A percentile compares a stretch with the other conserved stretches of the same genome.
Conservation (phyloP, 37 sponge, comb jelly and placozoan species). For the Ianthella basta region DNA sequence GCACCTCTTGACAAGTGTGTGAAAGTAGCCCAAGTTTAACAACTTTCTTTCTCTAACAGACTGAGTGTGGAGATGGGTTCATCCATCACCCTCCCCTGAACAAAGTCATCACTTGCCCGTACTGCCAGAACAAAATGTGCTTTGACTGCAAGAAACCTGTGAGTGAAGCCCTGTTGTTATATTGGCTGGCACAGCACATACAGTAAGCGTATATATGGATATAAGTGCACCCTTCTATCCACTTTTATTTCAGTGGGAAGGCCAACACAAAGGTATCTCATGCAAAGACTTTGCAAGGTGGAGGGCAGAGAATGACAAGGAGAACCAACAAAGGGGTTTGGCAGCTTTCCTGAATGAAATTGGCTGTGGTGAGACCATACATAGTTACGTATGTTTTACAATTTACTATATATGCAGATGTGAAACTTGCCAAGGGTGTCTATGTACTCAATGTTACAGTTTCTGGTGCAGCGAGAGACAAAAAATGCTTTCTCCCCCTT, state of each 20-base stretch:
- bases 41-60: not conserved
- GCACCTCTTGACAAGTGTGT: too few species aligned
- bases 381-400: not conserved
- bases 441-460: too few species aligned
- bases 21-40: too few species aligned
- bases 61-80: constrained; percentile 69
- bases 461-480: not conserved
- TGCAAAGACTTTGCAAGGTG: constrained; percentile 83
- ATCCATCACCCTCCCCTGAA: constrained; percentile 50
- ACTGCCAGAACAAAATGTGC: constrained; percentile 68
- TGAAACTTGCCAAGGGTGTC: too few species aligned
- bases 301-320: constrained; percentile 86
- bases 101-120: constrained; percentile 61
- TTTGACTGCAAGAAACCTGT: constrained; percentile 84
- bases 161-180: not conserved
- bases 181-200: not conserved
- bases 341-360: constrained; percentile 84
- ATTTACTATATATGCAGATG: too few species aligned
- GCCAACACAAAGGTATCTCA: constrained; percentile 59
- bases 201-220: not conserved
- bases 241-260: constrained; percentile 79
- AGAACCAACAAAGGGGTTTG: constrained; percentile 76
- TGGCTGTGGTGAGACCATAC: constrained; percentile 73
- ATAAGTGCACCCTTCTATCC: too few species aligned
- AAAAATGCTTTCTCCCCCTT: too few species aligned